phyloP scores from a whole-genome alignment of 1,140 invertebrate species.

The Helicoverpa armigera region DNA sequence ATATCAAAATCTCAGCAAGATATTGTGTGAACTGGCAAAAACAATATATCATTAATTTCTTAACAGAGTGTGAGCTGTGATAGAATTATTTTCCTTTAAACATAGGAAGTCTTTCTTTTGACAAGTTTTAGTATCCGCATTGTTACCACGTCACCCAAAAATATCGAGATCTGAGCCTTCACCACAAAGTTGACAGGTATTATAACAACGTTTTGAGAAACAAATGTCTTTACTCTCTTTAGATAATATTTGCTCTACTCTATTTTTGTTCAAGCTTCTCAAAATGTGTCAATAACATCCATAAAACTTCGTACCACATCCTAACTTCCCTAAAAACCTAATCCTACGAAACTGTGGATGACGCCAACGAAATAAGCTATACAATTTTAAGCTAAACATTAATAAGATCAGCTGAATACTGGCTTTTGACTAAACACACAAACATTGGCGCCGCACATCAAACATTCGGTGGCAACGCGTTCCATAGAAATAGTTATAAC shows the following conservation, averaged over 20 bases:
- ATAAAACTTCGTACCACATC: neutral
- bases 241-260: neutral
- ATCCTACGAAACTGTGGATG: constrained; percentile 29
- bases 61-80: neutral
- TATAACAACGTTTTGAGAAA: neutral
- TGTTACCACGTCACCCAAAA: neutral
- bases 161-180: constrained; percentile 7
- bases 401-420: constrained; percentile 53
- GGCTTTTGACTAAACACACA: constrained; percentile 54
- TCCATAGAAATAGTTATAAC: constrained; percentile 55
- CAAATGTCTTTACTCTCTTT: neutral
- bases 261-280: neutral
- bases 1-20: too few species aligned
- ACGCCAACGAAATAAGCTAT: constrained; percentile 47
- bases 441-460: constrained; percentile 48
- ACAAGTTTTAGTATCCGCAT: neutral
- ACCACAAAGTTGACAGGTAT: neutral
- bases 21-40: too few species aligned
- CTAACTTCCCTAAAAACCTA: constrained; percentile 6
- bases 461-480: constrained; percentile 54
- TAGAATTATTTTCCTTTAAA: neutral
- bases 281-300: constrained; percentile 3
- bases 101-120: neutral
- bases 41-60: too few species aligned
- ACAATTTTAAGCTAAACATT: constrained; percentile 46